These are phyloP conservation scores for Brachionichthys hirsutus DNA, from an alignment of 2,113 vertebrate species.

Conservation along the genomic window DNA sequence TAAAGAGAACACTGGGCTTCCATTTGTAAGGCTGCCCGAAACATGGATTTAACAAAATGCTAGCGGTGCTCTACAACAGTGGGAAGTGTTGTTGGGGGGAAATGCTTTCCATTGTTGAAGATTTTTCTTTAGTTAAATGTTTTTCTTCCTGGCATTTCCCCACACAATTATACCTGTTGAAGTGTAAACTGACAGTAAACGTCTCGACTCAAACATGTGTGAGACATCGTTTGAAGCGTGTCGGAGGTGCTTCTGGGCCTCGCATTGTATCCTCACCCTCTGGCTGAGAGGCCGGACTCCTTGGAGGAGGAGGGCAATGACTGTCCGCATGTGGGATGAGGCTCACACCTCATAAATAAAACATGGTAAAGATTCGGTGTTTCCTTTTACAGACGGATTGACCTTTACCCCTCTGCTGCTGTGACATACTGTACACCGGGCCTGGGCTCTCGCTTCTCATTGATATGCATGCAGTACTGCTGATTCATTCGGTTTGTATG, in stretches of 20 bases:
- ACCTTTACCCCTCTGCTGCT: slow-evolving; percentile 25
- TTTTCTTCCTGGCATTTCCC: too few species aligned
- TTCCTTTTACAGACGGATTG: slow-evolving; percentile 14
- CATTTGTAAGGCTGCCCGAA: too few species aligned
- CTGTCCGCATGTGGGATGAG: slow-evolving; percentile 36
- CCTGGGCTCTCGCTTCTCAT: slow-evolving; percentile 13
- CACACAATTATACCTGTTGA: too few species aligned
- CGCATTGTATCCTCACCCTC: background rate
- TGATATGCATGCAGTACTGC: slow-evolving; percentile 9
- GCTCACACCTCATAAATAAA: slow-evolving; percentile 56
- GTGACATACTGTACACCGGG: slow-evolving; percentile 14
- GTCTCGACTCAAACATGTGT: background rate
- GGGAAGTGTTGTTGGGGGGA: too few species aligned
- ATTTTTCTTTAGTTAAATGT: too few species aligned
- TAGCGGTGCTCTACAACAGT: too few species aligned
- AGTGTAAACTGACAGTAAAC: too few species aligned
- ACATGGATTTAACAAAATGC: too few species aligned
- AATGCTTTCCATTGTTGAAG: too few species aligned
- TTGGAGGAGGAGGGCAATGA: slow-evolving; percentile 23
- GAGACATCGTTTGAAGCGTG: slow-evolving; percentile 3
- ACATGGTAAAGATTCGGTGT: slow-evolving; percentile 38
- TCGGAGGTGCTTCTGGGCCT: slow-evolving; percentile 17
- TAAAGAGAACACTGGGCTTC: too few species aligned
- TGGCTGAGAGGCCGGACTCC: slow-evolving; percentile 8
- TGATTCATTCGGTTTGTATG: background rate